phyloP scores from a whole-genome alignment of 2,797 vertebrate genomes.

The Rhabdophis nuchalis region DNA sequence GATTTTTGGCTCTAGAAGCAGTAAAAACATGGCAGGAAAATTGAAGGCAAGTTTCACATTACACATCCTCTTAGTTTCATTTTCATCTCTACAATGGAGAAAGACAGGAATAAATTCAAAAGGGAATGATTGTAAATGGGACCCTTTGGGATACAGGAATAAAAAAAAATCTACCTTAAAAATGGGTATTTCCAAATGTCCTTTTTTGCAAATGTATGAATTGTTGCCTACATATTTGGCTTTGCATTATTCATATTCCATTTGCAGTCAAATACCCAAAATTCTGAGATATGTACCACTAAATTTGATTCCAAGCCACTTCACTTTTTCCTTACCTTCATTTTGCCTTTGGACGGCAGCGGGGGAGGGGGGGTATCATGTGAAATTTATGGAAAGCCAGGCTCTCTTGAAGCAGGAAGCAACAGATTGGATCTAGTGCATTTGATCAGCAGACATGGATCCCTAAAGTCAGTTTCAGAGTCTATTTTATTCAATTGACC shows the following conservation, averaged over 20 bases:
- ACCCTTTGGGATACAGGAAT: background rate
- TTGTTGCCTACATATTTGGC: background rate
- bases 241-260: accelerated
- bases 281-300: background rate
- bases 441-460: background rate
- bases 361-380: background rate
- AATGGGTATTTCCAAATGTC: background rate
- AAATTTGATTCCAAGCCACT: background rate
- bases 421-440: background rate
- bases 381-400: background rate
- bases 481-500: background rate
- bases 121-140: background rate
- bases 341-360: background rate
- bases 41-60: background rate
- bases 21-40: slow-evolving; percentile 15
- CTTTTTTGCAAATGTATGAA: background rate
- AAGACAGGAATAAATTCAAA: background rate
- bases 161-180: background rate
- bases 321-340: background rate
- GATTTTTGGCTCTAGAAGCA: slow-evolving; percentile 19
- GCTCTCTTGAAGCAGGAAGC: background rate
- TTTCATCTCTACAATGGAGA: background rate
- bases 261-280: background rate
- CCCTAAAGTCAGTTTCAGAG: background rate
- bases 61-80: background rate